Base-by-base conservation (phyloP, 2,797 vertebrate species). In the Pterois miles region DNA sequence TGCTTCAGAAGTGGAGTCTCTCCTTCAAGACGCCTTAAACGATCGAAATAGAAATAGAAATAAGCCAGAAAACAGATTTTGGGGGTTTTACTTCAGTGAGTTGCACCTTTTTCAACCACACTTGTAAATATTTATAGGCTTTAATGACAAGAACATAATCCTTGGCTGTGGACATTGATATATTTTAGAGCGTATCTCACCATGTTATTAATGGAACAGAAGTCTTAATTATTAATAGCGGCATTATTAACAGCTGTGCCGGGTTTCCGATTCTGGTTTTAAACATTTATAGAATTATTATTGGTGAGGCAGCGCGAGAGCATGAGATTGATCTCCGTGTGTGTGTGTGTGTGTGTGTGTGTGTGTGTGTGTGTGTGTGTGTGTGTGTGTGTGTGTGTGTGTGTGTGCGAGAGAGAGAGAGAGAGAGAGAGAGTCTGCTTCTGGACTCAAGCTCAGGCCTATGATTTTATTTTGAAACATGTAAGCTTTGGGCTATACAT, bases 261-360 rank as follows among this genome's bases (percentile, higher is more conserved):
- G 88, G 89, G 93, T 95, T 93, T 93, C 93, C 90, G 93, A 84
- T 95, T 96, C 95, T 95, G 96, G 96, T 97, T 91, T 94, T 94
- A 98, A 98, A 98, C 96, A 98, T 98, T 97, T 96, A 97, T 97
- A 93, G 95, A 96, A 97, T 98, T 97, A 96, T 96, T 96, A 96
- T 97, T 96, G 96, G 93, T 95, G 93, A 92, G 91, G 93, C 93
- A 93, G 95, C 95, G 74, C 76, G 22, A 70, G 82, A 79, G 82
- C 63, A 56, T 5, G 58, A 88, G 88, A 94, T 91, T 91, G 88
- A 92, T 93, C 73, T 85, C 20, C 33, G 40, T 53, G 8, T 25
- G 27, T 25, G 5, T 27, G 3, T 34, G 69, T 43, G 66, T 50
- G 57, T 43, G 43, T 57, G 27, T 52, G 50, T 33, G 53, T 76